These are phyloP conservation scores for Phylloscopus trochiloides DNA, from an alignment of 2,113 vertebrate genomes.

Conservation along the genomic window DNA sequence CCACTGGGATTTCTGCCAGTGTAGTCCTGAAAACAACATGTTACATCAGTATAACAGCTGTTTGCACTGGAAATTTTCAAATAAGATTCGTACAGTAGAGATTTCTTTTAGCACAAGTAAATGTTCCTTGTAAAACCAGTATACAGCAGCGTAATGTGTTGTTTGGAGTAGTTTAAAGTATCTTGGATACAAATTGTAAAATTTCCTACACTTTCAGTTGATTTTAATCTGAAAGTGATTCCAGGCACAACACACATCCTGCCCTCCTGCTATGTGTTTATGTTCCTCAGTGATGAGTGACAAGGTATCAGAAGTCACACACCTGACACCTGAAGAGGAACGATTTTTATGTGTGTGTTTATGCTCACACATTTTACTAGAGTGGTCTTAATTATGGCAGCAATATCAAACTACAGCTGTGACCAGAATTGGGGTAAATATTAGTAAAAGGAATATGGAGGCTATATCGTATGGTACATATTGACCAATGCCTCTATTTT, in stretches of 20 bases:
- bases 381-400: neutral
- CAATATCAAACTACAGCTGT: neutral
- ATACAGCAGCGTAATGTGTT: neutral
- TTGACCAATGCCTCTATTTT: neutral
- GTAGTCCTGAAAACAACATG: neutral
- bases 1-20: neutral
- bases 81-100: neutral
- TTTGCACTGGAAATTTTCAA: neutral
- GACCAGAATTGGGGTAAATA: neutral
- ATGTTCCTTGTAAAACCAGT: neutral
- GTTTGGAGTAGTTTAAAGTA: neutral
- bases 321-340: neutral
- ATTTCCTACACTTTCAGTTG: neutral
- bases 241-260: neutral
- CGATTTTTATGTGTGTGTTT: rapidly evolving
- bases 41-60: neutral
- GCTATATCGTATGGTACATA: neutral
- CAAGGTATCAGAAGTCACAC: neutral
- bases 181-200: rapidly evolving
- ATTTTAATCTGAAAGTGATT: neutral
- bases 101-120: neutral
- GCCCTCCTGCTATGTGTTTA: neutral
- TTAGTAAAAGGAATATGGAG: neutral
- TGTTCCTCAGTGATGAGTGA: neutral
- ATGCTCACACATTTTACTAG: neutral